Base-by-base conservation (phyloP, 2,888 invertebrate genomes). In the Ichneumoninae sp. region DNA sequence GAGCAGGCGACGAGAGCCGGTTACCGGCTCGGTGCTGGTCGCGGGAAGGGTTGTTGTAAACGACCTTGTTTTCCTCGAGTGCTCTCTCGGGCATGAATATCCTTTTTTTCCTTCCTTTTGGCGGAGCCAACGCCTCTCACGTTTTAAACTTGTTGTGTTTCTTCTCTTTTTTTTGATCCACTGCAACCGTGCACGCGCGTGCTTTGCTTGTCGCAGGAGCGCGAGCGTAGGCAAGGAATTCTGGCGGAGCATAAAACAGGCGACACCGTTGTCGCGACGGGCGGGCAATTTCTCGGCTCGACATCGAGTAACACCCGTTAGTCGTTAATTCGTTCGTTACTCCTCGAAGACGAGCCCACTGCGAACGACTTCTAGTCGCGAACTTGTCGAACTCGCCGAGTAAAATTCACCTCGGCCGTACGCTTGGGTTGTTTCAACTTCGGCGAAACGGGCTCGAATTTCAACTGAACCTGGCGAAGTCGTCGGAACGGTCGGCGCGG, bases 41-140 rank as follows among this genome's bases (percentile, higher is more conserved):
- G 68, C 6, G 47, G 57, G 44, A 63, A 65, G 81, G 68, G 10
- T 44, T 66, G 66, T 50, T 71, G 66, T 50, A 68, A 80, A 83
- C 60, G 76, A 80, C 76, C 83, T 81, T 77, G 73, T 81, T 81
- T 83, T 77, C 52, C 76, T 77, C 68, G 50, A 70, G 33, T 79
- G 68, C 22, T 10, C 57, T 36, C 47, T n/a, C 19, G 30, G 40
- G 50, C 66, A 68, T 22, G 5, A 57, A 63, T 80, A 33, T 47
- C 63, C 16, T 33, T 13, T n/a, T 13, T n/a, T 33, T 65, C 52
- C 47, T 47, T 44, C 78, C 44, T 44, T 74, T 1, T 54, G n/a
- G 44, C 60, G 22, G 13, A 50, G 1, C 26, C n/a, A 13, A 26
- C 40, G n/a, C 33, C 19, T 19, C 68, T 69, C 69, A 26, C 4